Percentiles rank a stretch among this genome's conserved stretches.
Evolutionary conservation across 1,140 invertebrate genomes (phyloP).

Genomic region (Drosophila murphyi): DNA sequence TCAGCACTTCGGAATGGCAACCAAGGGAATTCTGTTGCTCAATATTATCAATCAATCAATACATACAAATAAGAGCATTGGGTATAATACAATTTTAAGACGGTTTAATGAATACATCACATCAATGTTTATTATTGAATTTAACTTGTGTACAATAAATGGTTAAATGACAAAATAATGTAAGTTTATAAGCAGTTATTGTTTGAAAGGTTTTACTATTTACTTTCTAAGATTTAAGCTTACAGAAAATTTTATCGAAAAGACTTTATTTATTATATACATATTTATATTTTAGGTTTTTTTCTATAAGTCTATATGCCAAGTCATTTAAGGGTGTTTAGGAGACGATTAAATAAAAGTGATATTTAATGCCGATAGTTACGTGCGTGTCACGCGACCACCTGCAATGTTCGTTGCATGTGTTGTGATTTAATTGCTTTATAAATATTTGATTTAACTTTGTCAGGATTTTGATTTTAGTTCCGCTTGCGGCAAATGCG

Average conservation of each 20-base stretch:
- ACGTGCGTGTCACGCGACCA: neutral
- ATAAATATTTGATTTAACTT: conserved; percentile 61
- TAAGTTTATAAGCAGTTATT: too few relatives aligned
- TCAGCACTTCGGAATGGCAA: neutral
- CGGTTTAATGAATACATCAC: too few relatives aligned
- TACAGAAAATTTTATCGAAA: too few relatives aligned
- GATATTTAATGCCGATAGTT: neutral
- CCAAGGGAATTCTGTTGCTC: neutral
- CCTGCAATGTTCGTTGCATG: conserved; percentile 5
- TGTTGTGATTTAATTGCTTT: conserved; percentile 54
- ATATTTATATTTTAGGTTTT: neutral
- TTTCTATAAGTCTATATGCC: neutral
- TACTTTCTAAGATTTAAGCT: too few relatives aligned
- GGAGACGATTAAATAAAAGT: neutral
- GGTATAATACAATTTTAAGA: too few relatives aligned
- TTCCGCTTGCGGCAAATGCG: conserved; percentile 6
- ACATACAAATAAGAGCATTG: too few relatives aligned
- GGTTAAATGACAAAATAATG: too few relatives aligned
- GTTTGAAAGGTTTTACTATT: too few relatives aligned
- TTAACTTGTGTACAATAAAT: too few relatives aligned
- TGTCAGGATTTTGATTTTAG: conserved; percentile 36
- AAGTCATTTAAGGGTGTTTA: neutral
- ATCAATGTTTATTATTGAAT: too few relatives aligned
- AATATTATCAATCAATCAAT: too few relatives aligned
- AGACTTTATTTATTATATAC: neutral